Conservation (phyloP, 2,797 vertebrate genomes). For the Valencia hispanica region DNA sequence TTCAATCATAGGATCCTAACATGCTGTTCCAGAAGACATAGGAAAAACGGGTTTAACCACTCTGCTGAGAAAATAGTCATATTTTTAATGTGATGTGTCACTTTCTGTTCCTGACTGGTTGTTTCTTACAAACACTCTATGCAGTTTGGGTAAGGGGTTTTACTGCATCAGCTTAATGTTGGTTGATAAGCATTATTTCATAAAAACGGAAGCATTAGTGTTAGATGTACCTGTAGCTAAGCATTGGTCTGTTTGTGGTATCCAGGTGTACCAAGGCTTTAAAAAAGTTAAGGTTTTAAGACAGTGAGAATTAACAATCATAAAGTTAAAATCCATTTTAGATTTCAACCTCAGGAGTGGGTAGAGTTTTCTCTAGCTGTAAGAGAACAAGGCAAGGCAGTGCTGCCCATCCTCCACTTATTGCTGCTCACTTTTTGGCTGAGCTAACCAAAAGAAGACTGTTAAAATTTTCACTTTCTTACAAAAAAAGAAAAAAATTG, state of each 20-base stretch:
- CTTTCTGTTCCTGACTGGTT: slow-evolving; percentile 5
- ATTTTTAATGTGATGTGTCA: slow-evolving; percentile 8
- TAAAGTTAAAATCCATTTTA: not conserved
- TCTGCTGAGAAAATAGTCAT: slow-evolving; percentile 28
- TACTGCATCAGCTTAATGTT: not conserved
- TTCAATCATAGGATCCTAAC: slow-evolving; percentile 32
- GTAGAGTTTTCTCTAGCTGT: not conserved
- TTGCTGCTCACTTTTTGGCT: not conserved
- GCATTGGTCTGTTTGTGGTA: not conserved
- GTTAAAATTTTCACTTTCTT: not conserved
- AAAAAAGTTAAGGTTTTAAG: not conserved
- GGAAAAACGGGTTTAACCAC: slow-evolving; percentile 27
- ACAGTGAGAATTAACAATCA: not conserved
- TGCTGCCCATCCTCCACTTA: not conserved
- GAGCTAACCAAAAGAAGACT: not conserved
- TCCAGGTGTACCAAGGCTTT: not conserved
- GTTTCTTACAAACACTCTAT: slow-evolving; percentile 5
- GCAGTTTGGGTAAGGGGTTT: not conserved
- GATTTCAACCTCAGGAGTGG: no score
- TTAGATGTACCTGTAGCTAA: slow-evolving; percentile 24
- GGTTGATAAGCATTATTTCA: slow-evolving; percentile 7
- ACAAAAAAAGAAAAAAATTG: not conserved
- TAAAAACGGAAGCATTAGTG: slow-evolving; percentile 36
- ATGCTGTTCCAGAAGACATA: slow-evolving; percentile 33
- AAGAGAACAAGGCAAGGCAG: no score